These are phyloP conservation scores for Dendrocincla fuliginosa DNA, from an alignment of 2,797 vertebrate species.

Conservation along the genomic window DNA sequence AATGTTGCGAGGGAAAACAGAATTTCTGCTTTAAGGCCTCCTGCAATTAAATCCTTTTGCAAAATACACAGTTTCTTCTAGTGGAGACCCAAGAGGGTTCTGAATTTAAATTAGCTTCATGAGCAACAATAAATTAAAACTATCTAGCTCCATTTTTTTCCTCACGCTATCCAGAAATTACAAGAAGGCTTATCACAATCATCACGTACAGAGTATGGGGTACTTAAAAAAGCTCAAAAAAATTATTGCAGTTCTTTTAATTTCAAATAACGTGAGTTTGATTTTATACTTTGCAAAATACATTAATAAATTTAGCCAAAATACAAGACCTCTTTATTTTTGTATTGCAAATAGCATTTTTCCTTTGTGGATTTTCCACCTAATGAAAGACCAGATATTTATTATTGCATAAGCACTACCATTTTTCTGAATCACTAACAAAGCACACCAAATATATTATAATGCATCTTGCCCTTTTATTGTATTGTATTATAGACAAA, in stretches of 20 bases:
- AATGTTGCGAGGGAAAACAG: not conserved
- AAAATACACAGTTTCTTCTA: not conserved
- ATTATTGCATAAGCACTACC: not conserved
- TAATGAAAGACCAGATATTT: not conserved
- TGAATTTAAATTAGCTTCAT: constrained; percentile 7
- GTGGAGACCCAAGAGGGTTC: not conserved
- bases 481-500: constrained; percentile 3
- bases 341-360: not conserved
- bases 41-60: not conserved
- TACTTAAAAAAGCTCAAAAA: not conserved
- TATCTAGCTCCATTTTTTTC: not conserved
- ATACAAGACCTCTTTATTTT: not conserved
- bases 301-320: not conserved
- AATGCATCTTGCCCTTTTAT: constrained; percentile 60
- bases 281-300: not conserved
- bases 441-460: not conserved
- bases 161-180: not conserved
- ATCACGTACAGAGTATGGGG: not conserved
- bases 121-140: constrained; percentile 13
- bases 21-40: not conserved
- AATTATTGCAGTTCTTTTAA: not conserved
- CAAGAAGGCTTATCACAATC: not conserved
- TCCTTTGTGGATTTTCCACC: not conserved
- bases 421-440: not conserved
- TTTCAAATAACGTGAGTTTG: not conserved